Base-by-base conservation (phyloP, 2,888 invertebrate species). In the Cryptus viduatorius region DNA sequence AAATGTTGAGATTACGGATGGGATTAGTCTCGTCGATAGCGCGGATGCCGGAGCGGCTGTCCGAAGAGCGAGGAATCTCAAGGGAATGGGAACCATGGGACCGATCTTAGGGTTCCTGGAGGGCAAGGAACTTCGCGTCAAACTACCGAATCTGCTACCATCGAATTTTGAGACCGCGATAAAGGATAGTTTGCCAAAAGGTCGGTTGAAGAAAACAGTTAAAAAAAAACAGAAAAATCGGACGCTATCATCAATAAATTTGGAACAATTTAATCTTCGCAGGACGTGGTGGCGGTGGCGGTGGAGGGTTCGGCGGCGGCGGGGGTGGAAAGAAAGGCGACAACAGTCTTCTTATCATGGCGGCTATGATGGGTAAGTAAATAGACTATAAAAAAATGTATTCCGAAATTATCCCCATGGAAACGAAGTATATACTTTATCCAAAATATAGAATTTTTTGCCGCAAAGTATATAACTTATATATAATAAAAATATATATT, bases 71-170 rank as follows among this genome's bases (percentile, higher is more conserved):
- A 95, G 86, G 92, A 94, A 78, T 92, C 94, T 91, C 46, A 89
- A 91, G 82, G 89, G 88, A 37, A 67, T 90, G 87, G 83, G 95
- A 94, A 53, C 95, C 0, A 87, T 96, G 77, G 96, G 95, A 7
- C 94, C 95, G 10, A 94, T 97, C 89, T 95, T 96, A 16, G 95
- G 95, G 89, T 97, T 97, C 88, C 93, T 97, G 2, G 95, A 96
- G 90, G 96, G 95, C 1, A 96, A 97, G 87, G 97, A 97, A 91
- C 91, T 97, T 16, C 95, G 96, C 90, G 96, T 97, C 82, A 96
- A 95, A 89, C 93, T 97, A 76, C 96, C 96, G 0, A 96, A 96
- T 90, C 92, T 97, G 85, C 94, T 97, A 83, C 96, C 96, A 8
- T 95, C 95, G 24, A 96, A 96, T 85, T 94, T 96, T 81, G 96